Conservation (phyloP, 2,113 vertebrate genomes). For the Lutjanus erythropterus region DNA sequence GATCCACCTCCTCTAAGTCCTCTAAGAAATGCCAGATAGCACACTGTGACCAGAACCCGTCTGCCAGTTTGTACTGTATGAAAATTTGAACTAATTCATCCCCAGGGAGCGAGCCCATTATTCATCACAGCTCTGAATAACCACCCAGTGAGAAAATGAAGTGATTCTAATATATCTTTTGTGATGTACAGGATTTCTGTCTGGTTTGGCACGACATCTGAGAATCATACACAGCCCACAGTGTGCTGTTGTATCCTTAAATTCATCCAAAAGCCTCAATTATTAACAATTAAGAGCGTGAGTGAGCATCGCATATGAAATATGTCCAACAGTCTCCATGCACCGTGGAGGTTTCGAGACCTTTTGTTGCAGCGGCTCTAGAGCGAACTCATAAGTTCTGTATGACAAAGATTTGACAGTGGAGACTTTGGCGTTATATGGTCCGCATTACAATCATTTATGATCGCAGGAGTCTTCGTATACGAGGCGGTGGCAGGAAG, state of each 20-base stretch:
- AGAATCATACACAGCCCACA: slow-evolving; percentile 46
- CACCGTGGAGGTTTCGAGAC: background rate
- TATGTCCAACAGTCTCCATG: background rate
- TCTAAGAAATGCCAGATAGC: slow-evolving; percentile 48
- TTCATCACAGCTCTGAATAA: slow-evolving; percentile 64
- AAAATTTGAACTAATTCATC: slow-evolving; percentile 64
- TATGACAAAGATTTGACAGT: slow-evolving; percentile 46
- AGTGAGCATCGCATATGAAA: background rate
- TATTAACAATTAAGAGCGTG: slow-evolving; percentile 42
- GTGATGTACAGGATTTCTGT: slow-evolving; percentile 49
- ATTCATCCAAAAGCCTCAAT: slow-evolving; percentile 30
- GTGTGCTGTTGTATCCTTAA: slow-evolving; percentile 15
- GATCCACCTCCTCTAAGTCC: slow-evolving; percentile 55
- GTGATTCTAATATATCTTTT: slow-evolving; percentile 56
- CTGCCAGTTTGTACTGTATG: slow-evolving; percentile 51
- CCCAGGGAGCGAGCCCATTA: slow-evolving; percentile 49
- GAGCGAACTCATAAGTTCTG: slow-evolving; percentile 18
- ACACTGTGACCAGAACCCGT: slow-evolving; percentile 44
- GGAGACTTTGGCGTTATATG: slow-evolving; percentile 41
- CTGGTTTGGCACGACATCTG: slow-evolving; percentile 44
- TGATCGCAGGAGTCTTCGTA: slow-evolving; percentile 21
- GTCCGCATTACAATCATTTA: slow-evolving; percentile 59
- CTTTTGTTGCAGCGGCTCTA: background rate
- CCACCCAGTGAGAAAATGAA: slow-evolving; percentile 59
- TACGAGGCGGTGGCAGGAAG: slow-evolving; percentile 22